These are phyloP conservation scores for Drosophila lowei DNA, from an alignment of 1,140 invertebrate species.

Conservation along the genomic window DNA sequence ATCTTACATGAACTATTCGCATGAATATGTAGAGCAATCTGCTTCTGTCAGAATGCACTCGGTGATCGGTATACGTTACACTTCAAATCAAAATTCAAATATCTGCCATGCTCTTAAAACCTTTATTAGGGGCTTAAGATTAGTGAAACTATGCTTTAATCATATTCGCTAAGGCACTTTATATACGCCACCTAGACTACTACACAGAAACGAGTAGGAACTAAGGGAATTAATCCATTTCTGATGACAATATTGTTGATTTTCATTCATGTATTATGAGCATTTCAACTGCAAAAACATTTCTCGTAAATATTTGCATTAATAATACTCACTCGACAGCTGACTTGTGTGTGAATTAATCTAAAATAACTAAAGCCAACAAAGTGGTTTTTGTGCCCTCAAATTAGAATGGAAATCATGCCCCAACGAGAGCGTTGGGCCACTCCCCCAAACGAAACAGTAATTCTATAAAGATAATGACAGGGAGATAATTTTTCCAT, in stretches of 20 bases:
- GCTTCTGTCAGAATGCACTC: constrained; percentile 6
- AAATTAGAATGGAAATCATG: constrained; percentile 21
- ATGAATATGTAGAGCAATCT: constrained; percentile 9
- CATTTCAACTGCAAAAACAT: constrained; percentile 17
- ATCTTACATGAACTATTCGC: neutral
- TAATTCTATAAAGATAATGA: too few relatives aligned
- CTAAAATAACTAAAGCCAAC: constrained; percentile 58
- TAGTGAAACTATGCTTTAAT: constrained; percentile 2
- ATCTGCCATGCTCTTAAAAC: neutral
- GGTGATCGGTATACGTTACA: constrained; percentile 7
- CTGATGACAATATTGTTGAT: constrained; percentile 45
- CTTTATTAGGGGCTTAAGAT: too few relatives aligned
- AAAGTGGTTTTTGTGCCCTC: constrained; percentile 25
- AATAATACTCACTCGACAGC: constrained; percentile 29
- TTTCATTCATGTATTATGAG: constrained; percentile 33
- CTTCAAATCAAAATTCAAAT: neutral
- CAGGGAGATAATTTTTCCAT: too few relatives aligned
- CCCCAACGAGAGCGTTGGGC: too few relatives aligned
- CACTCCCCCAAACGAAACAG: too few relatives aligned
- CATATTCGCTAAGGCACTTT: constrained; percentile 24
- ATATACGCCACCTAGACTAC: too few relatives aligned
- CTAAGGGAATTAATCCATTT: constrained; percentile 22
- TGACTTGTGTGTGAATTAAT: constrained; percentile 58
- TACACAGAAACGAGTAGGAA: neutral
- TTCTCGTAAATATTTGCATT: constrained; percentile 54